Evolutionary conservation across 2,113 vertebrate species (phyloP), one percentile per base, ranked within the genome.

Genomic region (Fregetta grallaria): DNA sequence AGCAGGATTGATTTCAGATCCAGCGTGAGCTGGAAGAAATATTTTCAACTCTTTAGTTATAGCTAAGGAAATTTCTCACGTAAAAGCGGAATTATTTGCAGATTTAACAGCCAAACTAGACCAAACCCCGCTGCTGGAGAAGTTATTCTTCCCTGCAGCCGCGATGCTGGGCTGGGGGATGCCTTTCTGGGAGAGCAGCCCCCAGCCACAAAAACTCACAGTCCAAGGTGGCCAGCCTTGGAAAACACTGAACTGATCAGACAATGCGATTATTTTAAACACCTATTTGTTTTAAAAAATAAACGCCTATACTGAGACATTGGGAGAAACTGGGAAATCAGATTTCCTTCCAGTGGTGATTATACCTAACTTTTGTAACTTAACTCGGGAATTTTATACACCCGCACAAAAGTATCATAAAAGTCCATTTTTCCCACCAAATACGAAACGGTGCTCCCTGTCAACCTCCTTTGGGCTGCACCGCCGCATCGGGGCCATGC

Each of bases 331-430:
- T 27, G 58, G 47, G 53, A 52, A 86, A 85, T 20, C 23, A 7
- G 40, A 32, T 61, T 71, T 68, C 20, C 61, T 44, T 20, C 40
- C 88, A 5, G 34, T 1, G 40, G 23, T 29, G 63, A 59, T 62
- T 40, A 45, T 7, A 44, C 30, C 76, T 40, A 14, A 11, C 25
- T 32, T 15, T 8, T 3, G 3, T 44, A 76, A 58, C 55, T 52
- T 23, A 27, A 32, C 32, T 13, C 0, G 1, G 58, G 44, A 15
- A 70, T 79, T 72, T 61, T 12, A 26, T 1, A 10, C 2, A 11
- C 13, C 34, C 19, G 56, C 38, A 11, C 59, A 13, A 78, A 77
- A 72, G 10, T 21, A 58, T 38, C 45, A 49, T 2, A 6, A n/a
- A 91, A 62, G 3, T 9, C 22, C 2, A 3, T 36, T 84, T 74